Conservation (phyloP, 2,113 vertebrate genomes). For the Oryctolagus cuniculus region DNA sequence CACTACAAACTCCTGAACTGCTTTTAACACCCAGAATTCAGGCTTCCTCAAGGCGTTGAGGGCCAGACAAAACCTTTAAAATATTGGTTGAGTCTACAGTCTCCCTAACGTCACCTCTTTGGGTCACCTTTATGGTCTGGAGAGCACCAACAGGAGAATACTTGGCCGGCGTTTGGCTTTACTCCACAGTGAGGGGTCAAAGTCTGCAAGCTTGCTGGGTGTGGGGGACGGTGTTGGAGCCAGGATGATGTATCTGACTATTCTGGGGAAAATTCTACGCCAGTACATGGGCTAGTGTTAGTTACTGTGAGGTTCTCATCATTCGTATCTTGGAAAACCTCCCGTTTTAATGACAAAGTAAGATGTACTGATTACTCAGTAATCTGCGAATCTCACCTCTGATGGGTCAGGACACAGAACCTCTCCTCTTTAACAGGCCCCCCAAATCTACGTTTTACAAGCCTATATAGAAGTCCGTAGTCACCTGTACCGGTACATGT, state of each 20-base stretch:
- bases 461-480: background rate
- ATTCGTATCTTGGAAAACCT: slow-evolving; percentile 63
- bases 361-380: background rate
- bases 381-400: background rate
- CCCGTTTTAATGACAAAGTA: slow-evolving; percentile 55
- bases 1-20: slow-evolving; percentile 8
- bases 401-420: background rate
- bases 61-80: background rate
- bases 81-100: background rate
- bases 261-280: slow-evolving; percentile 52
- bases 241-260: slow-evolving; percentile 21
- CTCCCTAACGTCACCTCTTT: background rate
- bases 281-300: background rate
- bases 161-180: slow-evolving; percentile 47
- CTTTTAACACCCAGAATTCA: background rate
- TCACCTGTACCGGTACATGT: slow-evolving; percentile 37
- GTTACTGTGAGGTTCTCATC: background rate
- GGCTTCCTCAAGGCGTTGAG: background rate
- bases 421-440: background rate
- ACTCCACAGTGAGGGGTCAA: background rate
- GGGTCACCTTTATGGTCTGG: background rate
- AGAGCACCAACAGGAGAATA: slow-evolving; percentile 50
- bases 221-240: background rate
- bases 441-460: slow-evolving; percentile 56
- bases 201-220: slow-evolving; percentile 33